These are phyloP conservation scores for Penaeus monodon DNA, from an alignment of 2,888 invertebrate species.

Conservation along the genomic window DNA sequence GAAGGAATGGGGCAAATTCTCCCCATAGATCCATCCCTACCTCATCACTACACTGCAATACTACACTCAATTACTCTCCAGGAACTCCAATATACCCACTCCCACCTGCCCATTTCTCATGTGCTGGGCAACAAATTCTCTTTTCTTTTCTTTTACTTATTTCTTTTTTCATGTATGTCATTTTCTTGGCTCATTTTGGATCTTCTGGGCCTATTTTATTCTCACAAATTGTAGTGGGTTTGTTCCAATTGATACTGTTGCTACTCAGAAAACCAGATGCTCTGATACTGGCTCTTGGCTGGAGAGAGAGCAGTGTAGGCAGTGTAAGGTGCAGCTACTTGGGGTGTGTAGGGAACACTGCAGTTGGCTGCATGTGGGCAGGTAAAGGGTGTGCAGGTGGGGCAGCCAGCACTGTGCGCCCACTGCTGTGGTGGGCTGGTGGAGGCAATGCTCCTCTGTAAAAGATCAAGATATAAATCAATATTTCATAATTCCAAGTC, in stretches of 20 bases:
- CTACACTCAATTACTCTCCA: no score
- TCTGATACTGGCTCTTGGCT: constrained; percentile 64
- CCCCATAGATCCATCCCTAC: no score
- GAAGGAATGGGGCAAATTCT: no score
- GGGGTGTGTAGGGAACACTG: constrained; percentile 63
- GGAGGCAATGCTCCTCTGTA: constrained; percentile 63
- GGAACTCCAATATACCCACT: no score
- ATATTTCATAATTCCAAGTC: neutral
- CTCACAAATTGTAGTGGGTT: neutral
- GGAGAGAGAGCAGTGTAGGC: constrained; percentile 64
- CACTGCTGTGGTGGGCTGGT: constrained; percentile 65
- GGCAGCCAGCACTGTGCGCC: constrained; percentile 60
- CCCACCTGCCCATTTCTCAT: neutral
- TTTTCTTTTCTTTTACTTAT: neutral
- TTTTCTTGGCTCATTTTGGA: constrained; percentile 20
- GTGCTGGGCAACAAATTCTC: neutral
- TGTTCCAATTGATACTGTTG: neutral
- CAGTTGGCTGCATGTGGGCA: constrained; percentile 65
- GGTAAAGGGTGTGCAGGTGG: constrained; percentile 64
- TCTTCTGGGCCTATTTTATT: constrained; percentile 33
- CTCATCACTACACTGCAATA: no score
- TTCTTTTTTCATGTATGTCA: neutral
- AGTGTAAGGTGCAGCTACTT: constrained; percentile 60
- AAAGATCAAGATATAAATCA: constrained; percentile 1
- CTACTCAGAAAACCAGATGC: constrained; percentile 64